A percentile compares a stretch with the other conserved stretches of the same genome.
Evolutionary conservation across 2,888 invertebrate species (phyloP).

Genomic region (Microctonus brassicae): DNA sequence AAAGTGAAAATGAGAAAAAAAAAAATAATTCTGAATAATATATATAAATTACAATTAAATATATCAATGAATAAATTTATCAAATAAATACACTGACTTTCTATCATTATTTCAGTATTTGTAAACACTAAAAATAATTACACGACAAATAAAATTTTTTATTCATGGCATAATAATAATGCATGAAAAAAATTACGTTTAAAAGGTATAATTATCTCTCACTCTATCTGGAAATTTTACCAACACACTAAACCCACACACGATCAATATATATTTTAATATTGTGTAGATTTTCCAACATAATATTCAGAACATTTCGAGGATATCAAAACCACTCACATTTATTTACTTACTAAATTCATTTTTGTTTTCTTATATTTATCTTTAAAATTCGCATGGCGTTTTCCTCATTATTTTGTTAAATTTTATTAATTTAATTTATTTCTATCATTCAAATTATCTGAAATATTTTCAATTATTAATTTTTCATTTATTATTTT

Average conservation of each 20-base stretch:
- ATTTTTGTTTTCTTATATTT: not conserved
- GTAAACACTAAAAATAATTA: not conserved
- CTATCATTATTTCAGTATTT: not conserved
- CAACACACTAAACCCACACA: too few relatives aligned
- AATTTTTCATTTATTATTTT: conserved; percentile 20
- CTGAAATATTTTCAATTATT: not conserved
- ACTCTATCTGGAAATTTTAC: not conserved
- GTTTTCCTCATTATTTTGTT: too few relatives aligned
- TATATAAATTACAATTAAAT: not conserved
- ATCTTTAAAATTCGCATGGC: not conserved
- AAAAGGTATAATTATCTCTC: not conserved
- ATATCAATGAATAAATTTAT: not conserved
- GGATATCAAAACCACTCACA: too few relatives aligned
- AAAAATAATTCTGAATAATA: not conserved
- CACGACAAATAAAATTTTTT: not conserved
- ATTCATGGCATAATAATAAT: not conserved
- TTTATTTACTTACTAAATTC: not conserved
- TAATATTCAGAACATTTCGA: not conserved
- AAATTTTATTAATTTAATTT: conserved; percentile 1
- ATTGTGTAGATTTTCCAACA: not conserved
- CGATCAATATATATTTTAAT: not conserved
- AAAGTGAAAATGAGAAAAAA: not conserved
- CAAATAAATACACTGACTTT: not conserved
- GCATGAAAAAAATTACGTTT: not conserved
- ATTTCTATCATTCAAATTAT: conserved; percentile 9